A percentile compares a stretch with the other conserved stretches of the same genome.
These are phyloP conservation scores for Syrrhaptes paradoxus DNA, from an alignment of 2,113 vertebrate species.

Conservation along the genomic window DNA sequence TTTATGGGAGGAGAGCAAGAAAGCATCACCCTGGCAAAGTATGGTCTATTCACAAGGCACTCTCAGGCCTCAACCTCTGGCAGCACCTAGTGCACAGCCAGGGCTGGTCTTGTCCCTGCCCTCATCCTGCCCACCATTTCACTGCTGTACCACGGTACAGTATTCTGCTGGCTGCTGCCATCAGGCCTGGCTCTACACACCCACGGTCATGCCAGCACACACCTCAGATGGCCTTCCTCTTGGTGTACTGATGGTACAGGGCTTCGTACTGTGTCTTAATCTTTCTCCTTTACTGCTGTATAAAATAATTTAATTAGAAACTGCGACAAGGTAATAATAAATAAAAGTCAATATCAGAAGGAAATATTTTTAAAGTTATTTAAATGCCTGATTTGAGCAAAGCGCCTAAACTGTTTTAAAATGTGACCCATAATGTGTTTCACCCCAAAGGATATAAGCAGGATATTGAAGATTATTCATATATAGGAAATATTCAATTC, in stretches of 20 bases:
- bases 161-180: background rate
- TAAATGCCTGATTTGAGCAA: conserved; percentile 8
- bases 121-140: background rate
- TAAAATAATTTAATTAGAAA: conserved; percentile 31
- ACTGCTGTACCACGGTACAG: background rate
- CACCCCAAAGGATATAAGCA: conserved; percentile 44
- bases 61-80: background rate
- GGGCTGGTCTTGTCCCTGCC: background rate
- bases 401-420: conserved; percentile 5
- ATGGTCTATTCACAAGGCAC: background rate
- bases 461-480: conserved; percentile 47
- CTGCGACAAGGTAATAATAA: background rate
- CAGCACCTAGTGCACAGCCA: background rate
- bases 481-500: conserved; percentile 47
- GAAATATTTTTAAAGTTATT: conserved; percentile 2
- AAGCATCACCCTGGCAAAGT: background rate
- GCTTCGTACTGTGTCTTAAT: background rate
- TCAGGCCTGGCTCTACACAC: background rate
- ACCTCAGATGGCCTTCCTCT: background rate
- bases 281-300: background rate
- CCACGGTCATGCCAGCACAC: background rate
- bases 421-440: conserved; percentile 25
- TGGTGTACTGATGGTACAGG: background rate
- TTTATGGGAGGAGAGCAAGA: background rate
- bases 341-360: background rate